Evolutionary conservation across 2,797 vertebrate species (phyloP).

Genomic region (Psittacula derbiana): DNA sequence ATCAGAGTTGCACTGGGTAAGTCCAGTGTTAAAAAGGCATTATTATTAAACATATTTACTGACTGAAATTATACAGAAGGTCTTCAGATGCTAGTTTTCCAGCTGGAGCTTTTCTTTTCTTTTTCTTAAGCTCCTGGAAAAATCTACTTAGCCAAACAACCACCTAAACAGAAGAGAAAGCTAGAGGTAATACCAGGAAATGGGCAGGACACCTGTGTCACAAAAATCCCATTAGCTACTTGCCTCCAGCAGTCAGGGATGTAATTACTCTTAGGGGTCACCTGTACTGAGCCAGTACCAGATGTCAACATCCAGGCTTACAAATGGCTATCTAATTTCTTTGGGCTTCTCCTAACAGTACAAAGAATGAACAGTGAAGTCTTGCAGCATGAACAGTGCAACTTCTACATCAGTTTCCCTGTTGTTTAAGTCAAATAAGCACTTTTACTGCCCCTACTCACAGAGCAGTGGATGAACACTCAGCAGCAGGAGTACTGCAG

Average conservation of each 20-base stretch:
- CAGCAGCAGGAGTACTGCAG: background rate
- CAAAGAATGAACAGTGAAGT: background rate
- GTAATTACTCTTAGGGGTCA: background rate
- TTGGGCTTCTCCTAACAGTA: background rate
- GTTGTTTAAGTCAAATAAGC: background rate
- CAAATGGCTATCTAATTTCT: background rate
- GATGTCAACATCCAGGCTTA: background rate
- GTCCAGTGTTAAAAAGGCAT: background rate
- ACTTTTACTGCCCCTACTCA: background rate
- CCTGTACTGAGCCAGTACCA: background rate
- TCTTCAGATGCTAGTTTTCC: background rate
- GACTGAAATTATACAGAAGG: background rate
- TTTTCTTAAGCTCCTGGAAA: background rate
- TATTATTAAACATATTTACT: background rate
- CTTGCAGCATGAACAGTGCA: background rate
- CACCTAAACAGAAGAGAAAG: background rate
- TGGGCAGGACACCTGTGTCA: background rate
- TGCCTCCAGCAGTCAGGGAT: background rate
- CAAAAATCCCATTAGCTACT: slow-evolving; percentile 17
- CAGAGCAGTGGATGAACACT: fast-evolving
- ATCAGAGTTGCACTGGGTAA: background rate
- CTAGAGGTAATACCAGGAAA: background rate
- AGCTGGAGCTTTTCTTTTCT: background rate
- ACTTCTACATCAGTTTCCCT: background rate
- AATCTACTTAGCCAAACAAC: background rate